Evolutionary conservation across 92 coral and sea anemone species (phyloP).

Genomic region (Paramuricea clavata): DNA sequence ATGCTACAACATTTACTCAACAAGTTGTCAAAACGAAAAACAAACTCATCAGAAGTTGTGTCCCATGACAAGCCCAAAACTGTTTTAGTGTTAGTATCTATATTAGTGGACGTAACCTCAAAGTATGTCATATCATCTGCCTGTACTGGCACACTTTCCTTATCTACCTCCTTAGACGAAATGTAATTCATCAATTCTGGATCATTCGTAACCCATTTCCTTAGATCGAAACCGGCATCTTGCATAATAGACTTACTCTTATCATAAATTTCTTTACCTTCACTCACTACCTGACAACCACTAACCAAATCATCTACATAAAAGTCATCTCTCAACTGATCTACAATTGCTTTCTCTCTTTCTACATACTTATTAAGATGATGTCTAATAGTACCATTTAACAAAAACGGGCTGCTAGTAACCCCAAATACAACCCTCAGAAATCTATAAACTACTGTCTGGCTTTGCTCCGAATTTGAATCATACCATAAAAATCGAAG

Average conservation of each 20-base stretch:
- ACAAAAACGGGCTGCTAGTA: background rate
- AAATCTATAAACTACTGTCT: background rate
- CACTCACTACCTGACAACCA: background rate
- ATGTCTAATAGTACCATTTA: background rate
- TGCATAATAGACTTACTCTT: background rate
- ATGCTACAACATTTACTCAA: too few species aligned
- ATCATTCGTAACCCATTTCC: conserved; percentile 14
- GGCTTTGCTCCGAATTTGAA: background rate
- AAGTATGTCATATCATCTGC: background rate
- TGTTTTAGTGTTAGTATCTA: too few species aligned
- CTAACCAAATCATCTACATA: conserved; percentile 25
- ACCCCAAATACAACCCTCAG: conserved; percentile 1
- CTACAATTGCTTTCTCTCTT: background rate
- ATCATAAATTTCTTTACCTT: background rate
- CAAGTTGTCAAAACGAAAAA: too few species aligned
- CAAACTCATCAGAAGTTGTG: too few species aligned
- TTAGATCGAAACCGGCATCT: conserved; percentile 2
- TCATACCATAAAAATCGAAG: conserved; percentile 35
- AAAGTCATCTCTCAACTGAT: background rate
- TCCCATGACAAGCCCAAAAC: too few species aligned
- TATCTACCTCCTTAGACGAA: background rate
- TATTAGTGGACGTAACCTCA: too few species aligned
- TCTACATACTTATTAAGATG: background rate
- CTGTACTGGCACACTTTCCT: background rate
- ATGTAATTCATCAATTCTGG: background rate